phyloP scores from a whole-genome alignment of 2,113 vertebrate genomes.

The Peucedramus taeniatus region DNA sequence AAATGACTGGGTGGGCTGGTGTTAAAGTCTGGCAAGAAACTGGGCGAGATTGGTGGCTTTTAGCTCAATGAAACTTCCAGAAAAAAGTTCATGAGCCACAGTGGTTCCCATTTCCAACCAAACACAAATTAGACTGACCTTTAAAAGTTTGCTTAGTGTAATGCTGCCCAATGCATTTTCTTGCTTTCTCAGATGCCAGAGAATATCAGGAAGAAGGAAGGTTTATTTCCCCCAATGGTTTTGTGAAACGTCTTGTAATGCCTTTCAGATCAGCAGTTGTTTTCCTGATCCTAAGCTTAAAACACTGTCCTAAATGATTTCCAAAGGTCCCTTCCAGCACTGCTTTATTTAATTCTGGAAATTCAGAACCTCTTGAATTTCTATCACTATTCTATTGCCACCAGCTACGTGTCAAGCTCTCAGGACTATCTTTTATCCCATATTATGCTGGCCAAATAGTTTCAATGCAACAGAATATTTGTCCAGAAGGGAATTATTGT shows the following conservation, averaged over 20 bases:
- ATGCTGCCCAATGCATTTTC: background rate
- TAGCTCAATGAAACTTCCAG: background rate
- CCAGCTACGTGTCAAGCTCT: background rate
- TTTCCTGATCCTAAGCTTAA: background rate
- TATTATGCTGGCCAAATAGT: background rate
- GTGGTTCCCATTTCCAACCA: background rate
- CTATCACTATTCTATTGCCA: background rate
- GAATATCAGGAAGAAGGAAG: background rate
- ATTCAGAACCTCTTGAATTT: background rate
- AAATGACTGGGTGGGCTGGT: background rate
- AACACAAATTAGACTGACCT: constrained; percentile 1
- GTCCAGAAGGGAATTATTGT: background rate
- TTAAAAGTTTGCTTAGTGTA: background rate
- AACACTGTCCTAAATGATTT: background rate
- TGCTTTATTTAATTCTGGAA: background rate
- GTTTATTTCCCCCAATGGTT: constrained; percentile 7
- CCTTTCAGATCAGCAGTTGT: background rate
- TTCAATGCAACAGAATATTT: background rate
- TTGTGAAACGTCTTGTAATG: background rate
- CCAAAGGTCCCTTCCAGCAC: background rate
- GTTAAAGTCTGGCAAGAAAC: background rate
- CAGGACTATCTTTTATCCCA: background rate
- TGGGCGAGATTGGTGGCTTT: background rate
- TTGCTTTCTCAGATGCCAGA: background rate
- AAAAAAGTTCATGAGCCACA: background rate